A percentile compares a stretch with the other conserved stretches of the same genome.
Evolutionary conservation across 1,140 invertebrate genomes (phyloP).

Genomic region (Drosophila prosaltans): DNA sequence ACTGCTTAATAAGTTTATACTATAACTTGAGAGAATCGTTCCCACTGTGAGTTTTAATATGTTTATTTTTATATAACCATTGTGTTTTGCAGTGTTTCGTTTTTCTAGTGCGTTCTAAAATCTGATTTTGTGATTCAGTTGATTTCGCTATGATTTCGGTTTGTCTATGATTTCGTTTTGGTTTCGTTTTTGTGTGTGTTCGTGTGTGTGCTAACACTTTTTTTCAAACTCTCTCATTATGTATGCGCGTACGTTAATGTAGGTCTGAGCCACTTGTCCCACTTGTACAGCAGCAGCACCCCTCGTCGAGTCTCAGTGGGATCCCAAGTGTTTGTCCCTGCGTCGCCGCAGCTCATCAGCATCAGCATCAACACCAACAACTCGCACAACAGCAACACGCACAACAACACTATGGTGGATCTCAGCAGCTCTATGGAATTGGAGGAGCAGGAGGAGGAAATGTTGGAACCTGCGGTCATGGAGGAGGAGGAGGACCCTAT

Average conservation of each 20-base stretch:
- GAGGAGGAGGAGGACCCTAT: constrained; percentile 74
- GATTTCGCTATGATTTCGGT: constrained; percentile 47
- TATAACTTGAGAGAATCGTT: neutral
- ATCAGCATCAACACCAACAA: constrained; percentile 74
- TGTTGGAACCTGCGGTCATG: constrained; percentile 67
- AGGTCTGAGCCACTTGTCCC: constrained; percentile 83
- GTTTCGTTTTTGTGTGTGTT: constrained; percentile 31
- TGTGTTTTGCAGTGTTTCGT: constrained; percentile 4
- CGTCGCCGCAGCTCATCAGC: constrained; percentile 80
- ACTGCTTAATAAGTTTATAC: neutral
- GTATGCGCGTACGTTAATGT: constrained; percentile 40
- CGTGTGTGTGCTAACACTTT: constrained; percentile 15
- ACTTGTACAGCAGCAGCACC: constrained; percentile 83
- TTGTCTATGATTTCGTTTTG: constrained; percentile 35
- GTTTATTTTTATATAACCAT: neutral
- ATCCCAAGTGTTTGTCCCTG: constrained; percentile 82
- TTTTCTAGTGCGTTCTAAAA: constrained; percentile 26
- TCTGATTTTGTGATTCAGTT: constrained; percentile 39
- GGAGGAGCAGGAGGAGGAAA: constrained; percentile 73
- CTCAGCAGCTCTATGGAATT: constrained; percentile 83
- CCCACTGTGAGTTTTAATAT: neutral
- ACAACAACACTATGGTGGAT: constrained; percentile 82
- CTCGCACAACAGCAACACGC: constrained; percentile 54
- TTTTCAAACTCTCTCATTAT: constrained; percentile 37
- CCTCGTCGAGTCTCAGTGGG: constrained; percentile 83